Conservation (phyloP, 2,888 invertebrate genomes). For the Mythimna vitellina region DNA sequence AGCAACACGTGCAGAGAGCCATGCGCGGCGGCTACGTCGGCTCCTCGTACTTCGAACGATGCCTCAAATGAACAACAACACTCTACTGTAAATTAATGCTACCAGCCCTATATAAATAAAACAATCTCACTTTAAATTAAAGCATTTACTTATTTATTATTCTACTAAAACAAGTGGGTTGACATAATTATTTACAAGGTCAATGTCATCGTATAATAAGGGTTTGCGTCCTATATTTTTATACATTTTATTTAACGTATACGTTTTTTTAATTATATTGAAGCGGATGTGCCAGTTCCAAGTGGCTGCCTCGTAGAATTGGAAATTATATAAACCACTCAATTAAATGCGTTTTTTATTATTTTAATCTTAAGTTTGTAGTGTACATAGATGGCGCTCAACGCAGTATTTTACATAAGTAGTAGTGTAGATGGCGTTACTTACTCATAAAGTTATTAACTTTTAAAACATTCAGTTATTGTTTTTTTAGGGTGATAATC, state of each 20-base stretch:
- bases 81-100: slow-evolving; percentile 79
- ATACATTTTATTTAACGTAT: slow-evolving; percentile 60
- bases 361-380: slow-evolving; percentile 43
- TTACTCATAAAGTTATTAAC: neutral
- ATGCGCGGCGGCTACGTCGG: slow-evolving; percentile 99
- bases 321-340: slow-evolving; percentile 57
- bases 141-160: slow-evolving; percentile 72
- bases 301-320: slow-evolving; percentile 43
- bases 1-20: slow-evolving; percentile 98
- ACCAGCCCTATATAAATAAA: slow-evolving; percentile 84
- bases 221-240: slow-evolving; percentile 62
- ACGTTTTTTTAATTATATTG: slow-evolving; percentile 49
- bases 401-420: slow-evolving; percentile 11
- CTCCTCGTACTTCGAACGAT: slow-evolving; percentile 98
- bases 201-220: slow-evolving; percentile 46
- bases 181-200: slow-evolving; percentile 50
- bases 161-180: slow-evolving; percentile 53
- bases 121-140: slow-evolving; percentile 84
- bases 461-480: neutral
- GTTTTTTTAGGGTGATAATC: neutral
- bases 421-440: slow-evolving; percentile 49
- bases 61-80: slow-evolving; percentile 94
- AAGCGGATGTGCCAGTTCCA: slow-evolving; percentile 41
- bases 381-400: slow-evolving; percentile 49
- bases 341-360: slow-evolving; percentile 44